Evolutionary conservation across 2,113 vertebrate species (phyloP).

Genomic region (Holacanthus passer): DNA sequence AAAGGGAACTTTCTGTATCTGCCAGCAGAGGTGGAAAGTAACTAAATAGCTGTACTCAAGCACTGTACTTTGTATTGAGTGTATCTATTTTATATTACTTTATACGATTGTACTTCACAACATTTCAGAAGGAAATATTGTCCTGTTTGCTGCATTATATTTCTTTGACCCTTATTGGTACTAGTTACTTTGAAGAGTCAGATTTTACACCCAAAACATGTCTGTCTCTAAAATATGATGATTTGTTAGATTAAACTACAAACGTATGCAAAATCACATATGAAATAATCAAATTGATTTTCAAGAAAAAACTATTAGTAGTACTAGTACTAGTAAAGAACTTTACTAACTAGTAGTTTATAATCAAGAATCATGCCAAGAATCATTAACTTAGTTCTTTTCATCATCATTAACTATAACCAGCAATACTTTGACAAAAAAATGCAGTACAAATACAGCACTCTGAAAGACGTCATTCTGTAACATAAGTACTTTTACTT

Average conservation of each 20-base stretch:
- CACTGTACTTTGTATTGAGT: background rate
- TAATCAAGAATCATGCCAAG: too few species aligned
- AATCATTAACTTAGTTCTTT: background rate
- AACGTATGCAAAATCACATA: background rate
- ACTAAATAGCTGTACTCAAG: background rate
- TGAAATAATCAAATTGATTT: background rate
- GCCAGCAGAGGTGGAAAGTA: conserved; percentile 16
- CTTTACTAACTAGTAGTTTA: too few species aligned
- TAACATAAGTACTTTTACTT: background rate
- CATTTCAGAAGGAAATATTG: background rate
- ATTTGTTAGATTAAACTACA: background rate
- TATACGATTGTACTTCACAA: background rate
- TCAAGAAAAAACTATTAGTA: too few species aligned
- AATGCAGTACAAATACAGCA: background rate
- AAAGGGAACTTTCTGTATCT: conserved; percentile 14
- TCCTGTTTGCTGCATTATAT: background rate
- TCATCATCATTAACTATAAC: background rate
- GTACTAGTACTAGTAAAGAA: too few species aligned
- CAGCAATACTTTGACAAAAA: background rate
- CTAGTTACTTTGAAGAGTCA: background rate
- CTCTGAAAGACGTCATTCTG: background rate
- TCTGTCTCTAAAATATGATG: background rate
- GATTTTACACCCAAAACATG: background rate
- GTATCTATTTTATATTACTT: background rate
- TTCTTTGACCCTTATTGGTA: background rate